Base-by-base conservation (phyloP, 2,113 vertebrate genomes). In the Carassius auratus region DNA sequence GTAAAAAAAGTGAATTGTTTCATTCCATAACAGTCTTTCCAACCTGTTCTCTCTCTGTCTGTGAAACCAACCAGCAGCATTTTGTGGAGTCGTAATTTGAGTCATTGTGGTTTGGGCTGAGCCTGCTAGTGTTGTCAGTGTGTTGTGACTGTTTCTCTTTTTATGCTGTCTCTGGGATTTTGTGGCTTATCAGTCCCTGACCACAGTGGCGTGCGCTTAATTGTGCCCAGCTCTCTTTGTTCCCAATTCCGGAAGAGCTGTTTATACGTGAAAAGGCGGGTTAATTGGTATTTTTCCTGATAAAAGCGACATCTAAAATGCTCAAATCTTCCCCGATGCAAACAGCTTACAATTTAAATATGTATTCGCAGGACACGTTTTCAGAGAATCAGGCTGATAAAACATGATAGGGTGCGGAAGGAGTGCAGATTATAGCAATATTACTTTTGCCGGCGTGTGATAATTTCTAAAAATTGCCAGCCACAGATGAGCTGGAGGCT, bases 271-370 rank as follows among this genome's bases (percentile, higher is more conserved):
- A 75, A 86, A 71, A 81, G 45, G 66, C 76, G 6, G 64, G 85
- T 84, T 87, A 88, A 88, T 87, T 87, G 88, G 81, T 81, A 62
- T 84, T 68, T 52, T 26, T 45, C 36, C 83, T 89, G 85, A 86
- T 87, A 84, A 83, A 74, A 75, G 38, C 36, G 23, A 81, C 45
- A 48, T 30, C 66, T 85, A 83, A 87, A 86, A 77, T 48, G 36
- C 79, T 73, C 21, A 55, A 50, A 75, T 81, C 66, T 23, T 79
- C 55, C 26, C 57, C 1, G 45, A 79, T 69, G 68, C 64, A 8
- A 38, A 48, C 64, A 61, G 57, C 30, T 74, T 66, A 48, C 42
- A 84, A 59, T 62, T 59, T 9, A 15, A 36, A 69, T 55, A 30
- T 68, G 61, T 50, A 45, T 68, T 48, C 23, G 0, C 79, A 23